A percentile compares a stretch with the other conserved stretches of the same genome.
phyloP scores from a whole-genome alignment of 2,113 vertebrate genomes.

The Toxotes jaculatrix region DNA sequence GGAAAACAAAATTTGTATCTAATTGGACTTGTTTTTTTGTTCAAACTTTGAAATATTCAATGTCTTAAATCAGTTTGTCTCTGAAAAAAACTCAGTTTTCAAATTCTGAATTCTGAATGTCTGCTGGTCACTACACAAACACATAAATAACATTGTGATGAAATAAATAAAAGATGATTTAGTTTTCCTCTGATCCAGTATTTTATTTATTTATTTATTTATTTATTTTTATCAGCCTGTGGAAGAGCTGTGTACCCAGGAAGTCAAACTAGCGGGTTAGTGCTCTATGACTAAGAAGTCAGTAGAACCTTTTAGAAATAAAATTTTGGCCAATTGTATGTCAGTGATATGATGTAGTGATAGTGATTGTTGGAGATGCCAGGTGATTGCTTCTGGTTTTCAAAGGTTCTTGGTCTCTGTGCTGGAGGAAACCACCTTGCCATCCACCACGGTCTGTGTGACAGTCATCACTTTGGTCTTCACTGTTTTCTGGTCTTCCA shows the following conservation, averaged over 20 bases:
- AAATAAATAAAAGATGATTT: slow-evolving; percentile 79
- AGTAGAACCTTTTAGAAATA: neutral
- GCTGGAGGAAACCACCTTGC: slow-evolving; percentile 91
- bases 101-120: slow-evolving; percentile 52
- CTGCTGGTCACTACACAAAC: slow-evolving; percentile 35
- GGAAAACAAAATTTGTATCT: slow-evolving; percentile 19
- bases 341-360: slow-evolving; percentile 54
- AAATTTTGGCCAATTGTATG: slow-evolving; percentile 18
- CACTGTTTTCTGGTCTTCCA: slow-evolving; percentile 72
- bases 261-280: slow-evolving; percentile 43
- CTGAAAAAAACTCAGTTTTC: neutral
- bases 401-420: slow-evolving; percentile 87
- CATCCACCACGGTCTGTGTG: slow-evolving; percentile 90
- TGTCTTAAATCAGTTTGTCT: slow-evolving; percentile 17
- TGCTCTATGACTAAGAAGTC: slow-evolving; percentile 25
- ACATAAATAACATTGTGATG: slow-evolving; percentile 70
- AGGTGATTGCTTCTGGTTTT: slow-evolving; percentile 33
- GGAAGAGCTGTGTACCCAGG: slow-evolving; percentile 15
- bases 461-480: slow-evolving; percentile 91
- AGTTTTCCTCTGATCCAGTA: slow-evolving; percentile 69
- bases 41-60: slow-evolving; percentile 35
- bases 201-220: no score
- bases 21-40: slow-evolving; percentile 12
- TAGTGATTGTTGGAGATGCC: neutral
- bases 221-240: slow-evolving; percentile 54